phyloP scores from a whole-genome alignment of 2,113 vertebrate species.

The Pipa parva region DNA sequence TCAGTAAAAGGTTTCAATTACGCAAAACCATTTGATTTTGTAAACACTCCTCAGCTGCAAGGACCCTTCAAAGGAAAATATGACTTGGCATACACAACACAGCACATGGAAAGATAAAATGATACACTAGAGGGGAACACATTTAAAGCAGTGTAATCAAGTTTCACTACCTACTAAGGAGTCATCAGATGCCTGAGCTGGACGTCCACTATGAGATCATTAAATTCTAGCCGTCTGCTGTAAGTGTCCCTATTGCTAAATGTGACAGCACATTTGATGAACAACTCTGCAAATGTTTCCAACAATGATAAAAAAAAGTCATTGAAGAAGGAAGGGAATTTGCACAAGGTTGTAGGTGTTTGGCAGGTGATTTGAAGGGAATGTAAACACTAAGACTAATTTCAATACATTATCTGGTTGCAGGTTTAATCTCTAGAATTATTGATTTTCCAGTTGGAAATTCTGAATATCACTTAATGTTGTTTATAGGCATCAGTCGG shows the following conservation, averaged over 20 bases:
- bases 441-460: neutral
- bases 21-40: conserved; percentile 7
- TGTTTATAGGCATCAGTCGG: neutral
- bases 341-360: conserved; percentile 9
- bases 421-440: conserved; percentile 3
- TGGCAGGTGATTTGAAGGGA: conserved; percentile 36
- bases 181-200: conserved; percentile 22
- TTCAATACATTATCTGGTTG: neutral
- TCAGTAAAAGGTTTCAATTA: neutral
- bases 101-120: conserved; percentile 5
- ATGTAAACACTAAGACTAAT: conserved; percentile 26
- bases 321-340: conserved; percentile 7
- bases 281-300: conserved; percentile 42
- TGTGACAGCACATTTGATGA: conserved; percentile 8
- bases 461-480: neutral
- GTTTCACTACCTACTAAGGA: conserved; percentile 37
- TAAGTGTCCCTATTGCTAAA: conserved; percentile 19
- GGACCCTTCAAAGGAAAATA: conserved; percentile 12
- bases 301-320: conserved; percentile 18
- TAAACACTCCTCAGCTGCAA: conserved; percentile 7
- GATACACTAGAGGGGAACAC: conserved; percentile 18
- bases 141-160: conserved; percentile 37
- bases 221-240: conserved; percentile 34
- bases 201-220: conserved; percentile 36
- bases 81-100: conserved; percentile 4